Base-by-base conservation (phyloP, 2,888 invertebrate genomes). In the Leptinotarsa haldemani region DNA sequence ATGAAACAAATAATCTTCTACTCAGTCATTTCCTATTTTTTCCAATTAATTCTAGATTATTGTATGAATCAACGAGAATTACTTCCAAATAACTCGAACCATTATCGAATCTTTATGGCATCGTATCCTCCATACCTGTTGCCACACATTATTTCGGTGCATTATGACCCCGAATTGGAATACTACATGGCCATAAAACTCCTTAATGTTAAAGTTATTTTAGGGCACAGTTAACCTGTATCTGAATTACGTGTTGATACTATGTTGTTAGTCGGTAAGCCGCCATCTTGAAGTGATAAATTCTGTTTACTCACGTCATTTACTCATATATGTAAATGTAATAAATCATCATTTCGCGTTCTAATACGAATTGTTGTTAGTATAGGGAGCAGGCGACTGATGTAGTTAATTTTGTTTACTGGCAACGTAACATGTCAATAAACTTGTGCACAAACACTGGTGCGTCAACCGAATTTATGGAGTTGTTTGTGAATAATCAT, bases 281-380 rank as follows among this genome's bases (percentile, higher is more conserved):
- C 77, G 80, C 81, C 82, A 82, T 84, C 83, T 84, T 83, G 79
- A 77, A 76, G 82, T 82, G 81, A 82, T 83, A 82, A 83, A 84
- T 84, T 83, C 82, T 83, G 79, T 83, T 83, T 84, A 82, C 83
- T 78, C 81, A 82, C 81, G 83, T 82, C 83, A 82, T 82, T 82
- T 81, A 80, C 79, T 78, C 82, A 79, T 81, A 82, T 79, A 82
- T 82, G 82, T 79, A 79, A 81, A 79, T 77, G 80, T 80, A 81
- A 83, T 84, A 84, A 82, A 84, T 84, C 84, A 84, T 84, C 82
- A 80, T 82, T 82, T 79, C 77, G 79, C 78, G 78, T 78, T 76
- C 77, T 80, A 80, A 80, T 82, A 80, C 78, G 78, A 78, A 78
- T 77, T 78, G 78, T 79, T 73, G 75, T 75, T 74, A 69, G 72